These are phyloP conservation scores for Nematostella vectensis DNA, from an alignment of 92 coral and sea anemone genomes.

Conservation along the genomic window DNA sequence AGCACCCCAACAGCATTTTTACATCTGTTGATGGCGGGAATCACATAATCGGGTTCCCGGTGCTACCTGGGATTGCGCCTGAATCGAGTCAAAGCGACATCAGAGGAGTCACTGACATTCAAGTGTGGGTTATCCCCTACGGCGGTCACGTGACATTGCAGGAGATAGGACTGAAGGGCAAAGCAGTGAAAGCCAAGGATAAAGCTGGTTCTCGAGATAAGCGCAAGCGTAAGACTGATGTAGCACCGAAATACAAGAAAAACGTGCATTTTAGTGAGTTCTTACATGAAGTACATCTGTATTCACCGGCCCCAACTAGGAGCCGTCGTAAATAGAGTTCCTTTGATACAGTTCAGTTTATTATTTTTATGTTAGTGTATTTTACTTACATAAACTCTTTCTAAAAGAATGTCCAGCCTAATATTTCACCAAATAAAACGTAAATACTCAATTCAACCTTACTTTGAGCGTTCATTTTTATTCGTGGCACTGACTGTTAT, in stretches of 20 bases:
- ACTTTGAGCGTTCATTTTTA: too few relatives aligned
- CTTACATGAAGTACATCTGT: conserved; percentile 66
- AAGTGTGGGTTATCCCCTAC: conserved; percentile 31
- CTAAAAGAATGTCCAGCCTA: too few relatives aligned
- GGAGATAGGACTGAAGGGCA: neutral
- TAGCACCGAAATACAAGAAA: conserved; percentile 32
- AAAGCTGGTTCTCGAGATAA: neutral
- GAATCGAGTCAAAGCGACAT: neutral
- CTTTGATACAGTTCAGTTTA: too few relatives aligned
- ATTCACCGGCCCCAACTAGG: conserved; percentile 39
- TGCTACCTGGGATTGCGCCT: neutral
- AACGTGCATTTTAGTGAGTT: conserved; percentile 75
- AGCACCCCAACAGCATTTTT: conserved; percentile 22
- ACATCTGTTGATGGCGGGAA: conserved; percentile 5
- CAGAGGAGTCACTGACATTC: conserved; percentile 5
- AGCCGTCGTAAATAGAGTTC: too few relatives aligned
- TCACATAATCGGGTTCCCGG: neutral
- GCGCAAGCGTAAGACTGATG: conserved; percentile 1
- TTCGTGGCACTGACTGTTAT: too few relatives aligned
- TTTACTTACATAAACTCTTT: too few relatives aligned
- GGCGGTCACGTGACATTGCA: conserved; percentile 14
- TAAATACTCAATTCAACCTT: too few relatives aligned
- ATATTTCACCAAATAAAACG: too few relatives aligned
- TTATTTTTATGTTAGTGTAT: too few relatives aligned
- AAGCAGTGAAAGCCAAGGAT: neutral